Evolutionary conservation across 2,888 invertebrate genomes (phyloP), one percentile per base, ranked within the genome.

Genomic region (Drosophila paracracens): DNA sequence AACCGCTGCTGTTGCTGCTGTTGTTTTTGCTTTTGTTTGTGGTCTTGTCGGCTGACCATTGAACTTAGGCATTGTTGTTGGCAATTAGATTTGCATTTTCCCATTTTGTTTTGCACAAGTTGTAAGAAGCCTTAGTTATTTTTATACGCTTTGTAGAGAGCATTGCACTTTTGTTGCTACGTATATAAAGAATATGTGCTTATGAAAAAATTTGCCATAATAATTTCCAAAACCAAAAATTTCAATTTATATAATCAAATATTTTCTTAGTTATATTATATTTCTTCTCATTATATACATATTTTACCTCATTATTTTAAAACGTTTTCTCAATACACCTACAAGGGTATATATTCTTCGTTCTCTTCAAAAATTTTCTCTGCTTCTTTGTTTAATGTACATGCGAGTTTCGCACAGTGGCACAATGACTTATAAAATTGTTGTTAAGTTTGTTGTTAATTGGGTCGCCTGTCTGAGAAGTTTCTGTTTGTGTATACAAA

Each of bases 31-130:
- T 31, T 35, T 31, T 40, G 36, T 35, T 43, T 35, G 60, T 72
- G 25, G 38, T 65, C 40, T 62, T 46, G 63, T 71, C 58, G 59
- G 70, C 72, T 90, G 87, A 83, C 87, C 86, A 79, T 51, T 83
- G 81, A 88, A 90, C 90, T 83, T 81, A 75, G 73, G 51, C 76
- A 79, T 83, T 88, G 77, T 79, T 79, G 79, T 73, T 83, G 74
- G 67, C 75, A 76, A 77, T 87, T 76, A 75, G 76, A 74, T 81
- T 79, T 79, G 74, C 71, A 76, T 81, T 88, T 81, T 48, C 46
- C 70, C 69, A 70, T 79, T 70, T 73, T 56, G 72, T 56, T 71
- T 70, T 72, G 77, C 71, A 61, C 65, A 76, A 59, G 38, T 83
- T 84, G 70, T 74, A 71, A 68, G 70, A 74, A 74, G 70, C 74